Conservation (phyloP, 1,140 invertebrate genomes). For the Drosophila asahinai region DNA sequence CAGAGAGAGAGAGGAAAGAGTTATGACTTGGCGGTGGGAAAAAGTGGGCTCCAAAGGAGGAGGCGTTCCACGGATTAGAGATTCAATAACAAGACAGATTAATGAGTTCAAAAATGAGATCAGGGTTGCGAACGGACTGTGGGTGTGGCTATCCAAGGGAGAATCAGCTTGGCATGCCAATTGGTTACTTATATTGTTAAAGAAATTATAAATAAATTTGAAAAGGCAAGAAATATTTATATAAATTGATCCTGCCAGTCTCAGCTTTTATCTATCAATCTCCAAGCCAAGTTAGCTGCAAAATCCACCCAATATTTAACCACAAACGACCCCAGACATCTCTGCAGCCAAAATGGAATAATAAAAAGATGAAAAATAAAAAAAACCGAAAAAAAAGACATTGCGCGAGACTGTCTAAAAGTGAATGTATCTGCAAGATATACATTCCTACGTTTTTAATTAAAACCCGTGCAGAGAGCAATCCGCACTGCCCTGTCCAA, state of each 20-base stretch:
- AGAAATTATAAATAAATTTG: too few species aligned
- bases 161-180: constrained; percentile 1
- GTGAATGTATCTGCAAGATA: constrained; percentile 51
- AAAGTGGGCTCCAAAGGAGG: not conserved
- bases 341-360: not conserved
- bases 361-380: not conserved
- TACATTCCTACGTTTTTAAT: constrained; percentile 51
- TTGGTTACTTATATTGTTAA: not conserved
- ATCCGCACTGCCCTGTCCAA: constrained; percentile 33
- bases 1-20: constrained; percentile 29
- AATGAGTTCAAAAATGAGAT: constrained; percentile 14
- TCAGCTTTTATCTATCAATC: too few species aligned
- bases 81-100: not conserved
- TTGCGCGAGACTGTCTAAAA: constrained; percentile 37
- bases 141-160: not conserved
- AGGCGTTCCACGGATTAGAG: constrained; percentile 13
- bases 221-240: too few species aligned
- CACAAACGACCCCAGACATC: constrained; percentile 13
- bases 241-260: too few species aligned
- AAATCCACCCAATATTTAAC: not conserved
- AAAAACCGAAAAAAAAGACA: constrained; percentile 5
- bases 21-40: constrained; percentile 13
- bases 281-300: too few species aligned
- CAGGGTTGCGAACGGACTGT: not conserved
- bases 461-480: constrained; percentile 40